Conservation (phyloP, 1,140 invertebrate species). For the Carposina sasakii region DNA sequence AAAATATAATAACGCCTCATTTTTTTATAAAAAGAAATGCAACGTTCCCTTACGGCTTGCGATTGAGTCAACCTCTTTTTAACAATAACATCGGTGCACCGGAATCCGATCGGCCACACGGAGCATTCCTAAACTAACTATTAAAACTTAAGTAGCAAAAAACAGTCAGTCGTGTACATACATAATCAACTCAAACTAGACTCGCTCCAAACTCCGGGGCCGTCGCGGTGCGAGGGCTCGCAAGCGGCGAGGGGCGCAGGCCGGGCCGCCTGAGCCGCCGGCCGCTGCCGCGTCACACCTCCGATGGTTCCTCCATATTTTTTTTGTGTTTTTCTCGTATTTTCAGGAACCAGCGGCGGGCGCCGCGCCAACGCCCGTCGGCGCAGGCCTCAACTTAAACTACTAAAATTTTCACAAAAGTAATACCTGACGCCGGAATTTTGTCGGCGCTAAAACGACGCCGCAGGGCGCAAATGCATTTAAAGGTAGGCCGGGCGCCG, state of each 20-base stretch:
- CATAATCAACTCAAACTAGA: too few species aligned
- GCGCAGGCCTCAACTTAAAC: slow-evolving; percentile 46
- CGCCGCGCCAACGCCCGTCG: slow-evolving; percentile 20
- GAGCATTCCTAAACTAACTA: too few species aligned
- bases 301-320: slow-evolving; percentile 32
- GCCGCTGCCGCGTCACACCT: slow-evolving; percentile 13
- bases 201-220: neutral
- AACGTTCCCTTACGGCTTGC: too few species aligned
- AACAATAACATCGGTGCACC: slow-evolving; percentile 21
- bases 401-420: slow-evolving; percentile 70
- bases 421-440: slow-evolving; percentile 70
- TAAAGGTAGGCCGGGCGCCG: too few species aligned
- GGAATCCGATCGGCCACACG: too few species aligned
- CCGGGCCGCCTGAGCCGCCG: slow-evolving; percentile 11
- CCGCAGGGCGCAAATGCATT: slow-evolving; percentile 15
- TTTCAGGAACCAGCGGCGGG: slow-evolving; percentile 28
- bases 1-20: slow-evolving; percentile 59
- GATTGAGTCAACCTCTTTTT: slow-evolving; percentile 5
- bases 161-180: too few species aligned
- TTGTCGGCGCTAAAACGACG: slow-evolving; percentile 41
- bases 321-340: slow-evolving; percentile 51
- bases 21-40: slow-evolving; percentile 59
- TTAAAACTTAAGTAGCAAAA: too few species aligned
- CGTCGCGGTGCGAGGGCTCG: neutral
- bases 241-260: slow-evolving; percentile 21